Conservation (phyloP, 2,888 invertebrate species). For the Lymantria monacha region DNA sequence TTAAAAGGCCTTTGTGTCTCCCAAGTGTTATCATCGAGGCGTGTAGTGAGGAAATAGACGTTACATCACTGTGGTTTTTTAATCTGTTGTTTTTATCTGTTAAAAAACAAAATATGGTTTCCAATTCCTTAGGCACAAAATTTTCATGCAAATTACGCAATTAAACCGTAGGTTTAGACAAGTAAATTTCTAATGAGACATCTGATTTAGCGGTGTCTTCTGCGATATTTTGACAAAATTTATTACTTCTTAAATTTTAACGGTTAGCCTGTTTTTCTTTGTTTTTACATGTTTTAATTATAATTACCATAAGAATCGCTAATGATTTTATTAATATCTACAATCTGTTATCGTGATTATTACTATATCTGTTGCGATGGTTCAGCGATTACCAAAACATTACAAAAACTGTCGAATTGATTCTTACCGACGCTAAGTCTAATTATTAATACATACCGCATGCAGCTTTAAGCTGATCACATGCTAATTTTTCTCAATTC, state of each 20-base stretch:
- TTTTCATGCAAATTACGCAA: too few species aligned
- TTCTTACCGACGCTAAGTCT: conserved; percentile 16
- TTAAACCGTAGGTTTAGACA: too few species aligned
- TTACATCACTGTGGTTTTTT: background rate
- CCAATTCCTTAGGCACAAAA: background rate
- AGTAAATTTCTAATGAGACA: too few species aligned
- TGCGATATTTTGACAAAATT: too few species aligned
- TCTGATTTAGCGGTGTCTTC: too few species aligned
- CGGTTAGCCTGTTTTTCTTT: too few species aligned
- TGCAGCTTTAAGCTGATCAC: conserved; percentile 6
- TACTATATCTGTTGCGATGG: background rate
- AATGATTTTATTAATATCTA: background rate
- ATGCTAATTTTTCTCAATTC: conserved; percentile 11
- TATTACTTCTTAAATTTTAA: too few species aligned
- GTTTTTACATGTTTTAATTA: too few species aligned
- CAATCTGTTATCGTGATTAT: background rate
- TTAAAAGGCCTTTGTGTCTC: conserved; percentile 66
- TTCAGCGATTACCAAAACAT: background rate
- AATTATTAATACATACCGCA: conserved; percentile 19
- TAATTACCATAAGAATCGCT: background rate
- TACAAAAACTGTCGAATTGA: conserved; percentile 21
- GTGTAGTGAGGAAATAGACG: background rate
- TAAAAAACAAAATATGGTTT: background rate
- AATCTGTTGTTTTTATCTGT: conserved; percentile 5
- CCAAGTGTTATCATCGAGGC: conserved; percentile 56